A percentile compares a stretch with the other conserved stretches of the same genome.
Conservation (phyloP, 2,797 vertebrate genomes). For the Triplophysa bombifrons region DNA sequence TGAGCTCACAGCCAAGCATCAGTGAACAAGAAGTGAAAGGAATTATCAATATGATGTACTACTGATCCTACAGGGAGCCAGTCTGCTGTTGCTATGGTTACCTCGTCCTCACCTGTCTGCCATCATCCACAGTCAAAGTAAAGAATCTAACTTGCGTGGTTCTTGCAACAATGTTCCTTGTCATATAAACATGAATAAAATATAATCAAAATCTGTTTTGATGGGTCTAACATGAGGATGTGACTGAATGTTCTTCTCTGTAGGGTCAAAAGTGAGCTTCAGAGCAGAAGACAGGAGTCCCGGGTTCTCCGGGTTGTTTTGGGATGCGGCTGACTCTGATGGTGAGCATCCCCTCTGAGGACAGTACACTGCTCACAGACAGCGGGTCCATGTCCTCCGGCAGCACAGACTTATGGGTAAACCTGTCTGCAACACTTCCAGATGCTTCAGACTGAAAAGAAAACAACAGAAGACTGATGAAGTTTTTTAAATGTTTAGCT, state of each 20-base stretch:
- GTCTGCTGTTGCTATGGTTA: neutral
- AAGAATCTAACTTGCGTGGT: too few relatives aligned
- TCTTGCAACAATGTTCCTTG: too few relatives aligned
- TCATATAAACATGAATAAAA: too few relatives aligned
- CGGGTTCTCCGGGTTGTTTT: rapidly evolving
- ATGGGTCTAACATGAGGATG: too few relatives aligned
- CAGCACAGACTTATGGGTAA: conserved; percentile 83
- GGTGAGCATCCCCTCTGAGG: conserved; percentile 68
- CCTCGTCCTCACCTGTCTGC: neutral
- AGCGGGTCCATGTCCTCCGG: conserved; percentile 84
- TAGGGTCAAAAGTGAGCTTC: conserved; percentile 69
- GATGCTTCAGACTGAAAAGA: conserved; percentile 76
- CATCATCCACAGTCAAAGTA: neutral
- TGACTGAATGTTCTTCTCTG: too few relatives aligned
- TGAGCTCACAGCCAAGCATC: too few relatives aligned
- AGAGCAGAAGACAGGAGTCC: conserved; percentile 63
- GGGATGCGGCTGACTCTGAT: conserved; percentile 69
- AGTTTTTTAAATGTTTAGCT: too few relatives aligned
- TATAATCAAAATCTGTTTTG: too few relatives aligned
- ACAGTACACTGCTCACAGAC: conserved; percentile 76
- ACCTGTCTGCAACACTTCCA: conserved; percentile 77
- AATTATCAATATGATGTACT: neutral
- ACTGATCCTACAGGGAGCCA: neutral
- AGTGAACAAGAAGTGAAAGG: too few relatives aligned
- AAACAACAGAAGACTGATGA: neutral